Percentiles rank a stretch among this genome's conserved stretches.
These are phyloP conservation scores for Meteorus sp. DNA, from an alignment of 1,140 invertebrate genomes.

Conservation along the genomic window DNA sequence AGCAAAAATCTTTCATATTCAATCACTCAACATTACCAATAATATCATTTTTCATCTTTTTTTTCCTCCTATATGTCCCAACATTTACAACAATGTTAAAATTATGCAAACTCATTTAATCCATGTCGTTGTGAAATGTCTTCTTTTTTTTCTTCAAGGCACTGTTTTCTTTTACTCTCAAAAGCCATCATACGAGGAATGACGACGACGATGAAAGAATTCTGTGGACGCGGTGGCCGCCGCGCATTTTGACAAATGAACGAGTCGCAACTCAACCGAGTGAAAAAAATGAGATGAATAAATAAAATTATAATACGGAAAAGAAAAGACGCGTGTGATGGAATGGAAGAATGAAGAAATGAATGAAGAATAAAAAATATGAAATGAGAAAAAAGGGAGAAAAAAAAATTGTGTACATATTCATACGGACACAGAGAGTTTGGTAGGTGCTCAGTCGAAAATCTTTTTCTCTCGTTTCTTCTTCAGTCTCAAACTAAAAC, in stretches of 20 bases:
- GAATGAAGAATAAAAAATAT: not conserved
- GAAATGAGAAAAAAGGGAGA: conserved; percentile 1
- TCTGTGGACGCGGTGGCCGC: conserved; percentile 5
- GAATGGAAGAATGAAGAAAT: conserved; percentile 9
- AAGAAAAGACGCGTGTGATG: not conserved
- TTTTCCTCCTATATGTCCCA: not conserved
- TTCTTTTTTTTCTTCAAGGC: too few relatives aligned
- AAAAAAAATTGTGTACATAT: not conserved
- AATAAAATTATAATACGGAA: not conserved
- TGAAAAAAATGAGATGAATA: not conserved
- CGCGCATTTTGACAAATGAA: conserved; percentile 24
- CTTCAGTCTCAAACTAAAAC: not conserved
- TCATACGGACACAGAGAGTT: too few relatives aligned
- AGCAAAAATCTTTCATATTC: not conserved
- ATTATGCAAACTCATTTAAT: conserved; percentile 11
- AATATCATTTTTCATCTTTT: too few relatives aligned
- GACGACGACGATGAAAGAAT: conserved; percentile 14
- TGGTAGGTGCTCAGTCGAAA: conserved; percentile 7
- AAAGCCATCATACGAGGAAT: not conserved
- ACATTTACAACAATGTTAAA: too few relatives aligned
- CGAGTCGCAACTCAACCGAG: not conserved
- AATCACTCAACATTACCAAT: too few relatives aligned
- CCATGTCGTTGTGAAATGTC: too few relatives aligned
- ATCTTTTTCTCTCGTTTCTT: conserved; percentile 3
- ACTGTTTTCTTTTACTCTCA: too few relatives aligned